Evolutionary conservation across 1,140 invertebrate genomes (phyloP), one percentile per base, ranked within the genome.

Genomic region (Drosophila subpulchrella): DNA sequence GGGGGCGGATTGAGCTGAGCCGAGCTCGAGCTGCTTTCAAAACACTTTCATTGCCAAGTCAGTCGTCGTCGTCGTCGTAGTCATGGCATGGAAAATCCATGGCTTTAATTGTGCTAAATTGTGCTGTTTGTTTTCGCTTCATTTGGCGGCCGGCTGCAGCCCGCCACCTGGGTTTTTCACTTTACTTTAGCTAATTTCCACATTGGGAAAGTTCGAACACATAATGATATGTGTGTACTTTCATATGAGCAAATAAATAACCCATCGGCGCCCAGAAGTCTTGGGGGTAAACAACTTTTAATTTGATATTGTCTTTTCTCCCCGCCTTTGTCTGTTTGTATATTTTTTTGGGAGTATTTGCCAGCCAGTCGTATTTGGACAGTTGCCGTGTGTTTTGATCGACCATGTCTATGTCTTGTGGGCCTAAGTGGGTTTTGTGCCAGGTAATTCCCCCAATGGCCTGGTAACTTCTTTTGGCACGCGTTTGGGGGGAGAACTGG

Each of bases 11-110:
- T 42, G 38, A 41, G 17, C 1, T 41, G 34, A 61, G 17, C 61
- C 41, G 60, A 13, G 39, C 58, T 39, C 34, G 46, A 50, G 48
- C 47, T 56, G 62, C 75, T 77, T 77, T 77, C 75, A 67, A 61
- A 85, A 85, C 65, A 71, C 78, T 85, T 85, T 85, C 80, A 83
- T 83, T 83, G 81, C 81, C 80, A 81, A 80, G 58, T 75, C 73
- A 71, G 73, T 59, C 42, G 73, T 27, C 58, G 63, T 57, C 27
- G 66, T 17, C 47, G 46, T 17, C 47, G 46, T 60, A 32, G 58
- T 27, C 34, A 62, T 66, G 46, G 17, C 42, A 61, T 79, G 82
- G 82, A 89, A 86, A 86, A 89, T 89, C 82, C 82, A 65, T 44
- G 57, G 65, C 54, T 72, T 76, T 79, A 83, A 78, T 78, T 74